Evolutionary conservation across 2,888 invertebrate genomes (phyloP).

Genomic region (Neocrepidodera transversa): DNA sequence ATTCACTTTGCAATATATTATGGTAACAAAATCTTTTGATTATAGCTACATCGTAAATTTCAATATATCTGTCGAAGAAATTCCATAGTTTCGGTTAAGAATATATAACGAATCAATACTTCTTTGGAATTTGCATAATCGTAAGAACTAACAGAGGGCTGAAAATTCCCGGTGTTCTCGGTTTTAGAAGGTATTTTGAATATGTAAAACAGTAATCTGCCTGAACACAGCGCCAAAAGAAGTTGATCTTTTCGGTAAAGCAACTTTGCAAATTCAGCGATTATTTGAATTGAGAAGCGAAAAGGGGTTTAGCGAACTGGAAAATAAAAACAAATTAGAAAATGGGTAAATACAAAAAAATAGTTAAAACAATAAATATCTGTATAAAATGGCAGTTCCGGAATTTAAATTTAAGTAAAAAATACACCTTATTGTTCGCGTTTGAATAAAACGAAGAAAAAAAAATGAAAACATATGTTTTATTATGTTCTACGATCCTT

Average conservation of each 20-base stretch:
- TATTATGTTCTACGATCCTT: too few relatives aligned
- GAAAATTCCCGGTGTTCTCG: slow-evolving; percentile 25
- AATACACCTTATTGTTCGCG: too few relatives aligned
- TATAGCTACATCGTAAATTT: slow-evolving; percentile 4
- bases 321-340: neutral
- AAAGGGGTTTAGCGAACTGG: neutral
- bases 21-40: too few relatives aligned
- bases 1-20: too few relatives aligned
- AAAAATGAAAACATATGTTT: too few relatives aligned
- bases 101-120: slow-evolving; percentile 35
- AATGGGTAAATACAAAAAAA: too few relatives aligned
- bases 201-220: slow-evolving; percentile 23
- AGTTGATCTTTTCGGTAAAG: neutral
- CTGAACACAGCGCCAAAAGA: neutral
- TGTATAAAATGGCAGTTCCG: too few relatives aligned
- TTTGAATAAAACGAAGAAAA: too few relatives aligned
- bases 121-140: slow-evolving; percentile 34
- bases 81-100: slow-evolving; percentile 7
- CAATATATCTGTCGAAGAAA: neutral
- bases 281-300: neutral
- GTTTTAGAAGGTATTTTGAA: slow-evolving; percentile 20
- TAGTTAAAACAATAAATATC: too few relatives aligned
- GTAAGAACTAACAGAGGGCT: slow-evolving; percentile 25
- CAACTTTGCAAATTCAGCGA: slow-evolving; percentile 8
- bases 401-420: too few relatives aligned